phyloP scores from a whole-genome alignment of 2,888 invertebrate genomes.

The Diaphora mendica region DNA sequence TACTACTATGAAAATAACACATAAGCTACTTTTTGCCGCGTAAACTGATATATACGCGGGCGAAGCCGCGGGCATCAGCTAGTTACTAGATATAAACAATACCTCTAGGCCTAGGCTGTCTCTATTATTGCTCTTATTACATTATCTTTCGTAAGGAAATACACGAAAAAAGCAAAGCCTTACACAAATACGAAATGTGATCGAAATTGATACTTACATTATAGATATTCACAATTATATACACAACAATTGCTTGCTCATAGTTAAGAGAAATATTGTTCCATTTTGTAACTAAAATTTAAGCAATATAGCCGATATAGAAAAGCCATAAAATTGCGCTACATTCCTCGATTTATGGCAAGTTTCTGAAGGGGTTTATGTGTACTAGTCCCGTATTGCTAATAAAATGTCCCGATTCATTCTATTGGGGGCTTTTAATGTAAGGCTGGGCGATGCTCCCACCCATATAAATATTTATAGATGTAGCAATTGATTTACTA shows the following conservation, averaged over 20 bases:
- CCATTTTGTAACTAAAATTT: background rate
- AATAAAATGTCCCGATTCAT: constrained; percentile 6
- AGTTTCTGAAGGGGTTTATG: background rate
- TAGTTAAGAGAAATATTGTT: background rate
- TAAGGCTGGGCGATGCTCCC: background rate
- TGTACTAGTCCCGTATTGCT: background rate
- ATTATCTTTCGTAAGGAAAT: background rate
- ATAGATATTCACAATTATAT: background rate
- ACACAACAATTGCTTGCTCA: background rate
- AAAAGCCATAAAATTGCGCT: background rate
- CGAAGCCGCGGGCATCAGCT: too few relatives aligned
- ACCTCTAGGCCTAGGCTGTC: background rate
- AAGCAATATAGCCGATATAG: background rate
- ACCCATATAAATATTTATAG: background rate
- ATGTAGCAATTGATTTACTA: background rate
- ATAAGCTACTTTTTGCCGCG: too few relatives aligned
- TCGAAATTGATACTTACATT: background rate
- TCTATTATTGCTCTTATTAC: background rate
- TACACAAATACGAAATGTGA: background rate
- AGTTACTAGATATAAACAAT: background rate
- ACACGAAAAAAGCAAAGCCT: background rate
- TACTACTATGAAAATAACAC: too few relatives aligned
- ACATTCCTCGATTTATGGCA: background rate
- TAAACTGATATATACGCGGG: too few relatives aligned
- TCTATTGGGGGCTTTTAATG: background rate